Base-by-base conservation (phyloP, 2,797 vertebrate genomes). In the Meriones psammophilus region DNA sequence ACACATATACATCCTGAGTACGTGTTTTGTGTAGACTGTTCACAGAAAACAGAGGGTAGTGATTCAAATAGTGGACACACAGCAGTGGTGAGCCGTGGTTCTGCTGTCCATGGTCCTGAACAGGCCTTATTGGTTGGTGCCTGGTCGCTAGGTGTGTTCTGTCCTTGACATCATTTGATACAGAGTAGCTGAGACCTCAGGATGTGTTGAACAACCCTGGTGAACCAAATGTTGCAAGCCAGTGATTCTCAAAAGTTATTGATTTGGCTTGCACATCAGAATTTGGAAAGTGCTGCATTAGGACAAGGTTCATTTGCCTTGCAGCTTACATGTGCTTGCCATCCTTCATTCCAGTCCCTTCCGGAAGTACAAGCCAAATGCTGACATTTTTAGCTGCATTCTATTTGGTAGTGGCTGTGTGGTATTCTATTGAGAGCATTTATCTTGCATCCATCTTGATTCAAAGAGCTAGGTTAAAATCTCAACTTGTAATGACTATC, bases 41-140 rank as follows among this genome's bases (percentile, higher is more conserved):
- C 33, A 77, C 20, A 91, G 85, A 94, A 36, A 71, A 33, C 20
- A 81, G 66, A 89, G 33, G 64, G 56, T 79, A 50, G 50, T 92
- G 36, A 60, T 13, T 33, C 22, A 93, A 87, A 69, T 10, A 42
- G 7, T 17, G 3, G 73, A 14, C 36, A 69, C 4, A 15, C 14
- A 26, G 13, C 2, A 15, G 22, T 8, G 14, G 8, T 5, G 4
- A 0, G 9, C 0, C 15, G 60, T 73, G 66, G 73, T 33, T 86
- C 69, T 5, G 18, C 96, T 98, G 95, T 96, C 97, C 96, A 0
- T 95, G 97, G 97, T 98, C 15, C 96, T 98, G 97, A 98, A 97
- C 1, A 77, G 42, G 36, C 18, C 9, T 22, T 12, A 2, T 0
- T 36, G 12, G 0, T 81, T 42, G 33, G 26, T 6, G 54, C 26